Base-by-base conservation (phyloP, 2,113 vertebrate genomes). In the Lota lota region DNA sequence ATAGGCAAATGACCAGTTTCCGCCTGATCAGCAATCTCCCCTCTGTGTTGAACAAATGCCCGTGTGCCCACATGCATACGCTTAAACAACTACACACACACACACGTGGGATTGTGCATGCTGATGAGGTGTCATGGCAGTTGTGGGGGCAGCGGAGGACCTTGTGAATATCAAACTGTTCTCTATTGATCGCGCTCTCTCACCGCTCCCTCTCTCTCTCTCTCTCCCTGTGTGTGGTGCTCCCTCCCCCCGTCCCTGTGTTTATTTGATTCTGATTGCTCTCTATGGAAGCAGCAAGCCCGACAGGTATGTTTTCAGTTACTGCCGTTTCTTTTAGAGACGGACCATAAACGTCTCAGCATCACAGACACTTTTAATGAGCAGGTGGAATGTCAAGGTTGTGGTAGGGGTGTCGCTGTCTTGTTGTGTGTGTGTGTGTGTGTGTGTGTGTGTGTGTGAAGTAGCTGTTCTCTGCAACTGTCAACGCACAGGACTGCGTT, bases 201-300 rank as follows among this genome's bases (percentile, higher is more conserved):
- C 84, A 85, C 86, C 78, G 81, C 91, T 77, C 80, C 91, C 88
- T 76, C 88, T 73, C 90, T 87, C 65, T 72, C 64, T 84, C 68
- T 83, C 60, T 82, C 80, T 83, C 75, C 83, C 88, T 81, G 76
- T 89, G 87, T 85, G 81, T 83, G 88, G 86, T 86, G 84, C 87
- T 89, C 84, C 67, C 69, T 88, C 87, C 63, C 67, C 73, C 80
- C 76, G 81, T 83, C 79, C 89, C 90, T 83, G 84, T 86, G 87
- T 90, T 87, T 90, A 85, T 92, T 91, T 90, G 88, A 72, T 81
- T 88, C 79, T 80, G 72, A 83, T 82, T 88, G 88, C 90, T 87
- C 89, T 89, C 91, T 85, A 28, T 86, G 89, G 91, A 90, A 93
- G 91, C 94, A 99, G 97, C 93, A 99, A 99, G 84, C 97, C 97